phyloP scores from a whole-genome alignment of 2,888 invertebrate species.

The Nasonovia ribisnigri region DNA sequence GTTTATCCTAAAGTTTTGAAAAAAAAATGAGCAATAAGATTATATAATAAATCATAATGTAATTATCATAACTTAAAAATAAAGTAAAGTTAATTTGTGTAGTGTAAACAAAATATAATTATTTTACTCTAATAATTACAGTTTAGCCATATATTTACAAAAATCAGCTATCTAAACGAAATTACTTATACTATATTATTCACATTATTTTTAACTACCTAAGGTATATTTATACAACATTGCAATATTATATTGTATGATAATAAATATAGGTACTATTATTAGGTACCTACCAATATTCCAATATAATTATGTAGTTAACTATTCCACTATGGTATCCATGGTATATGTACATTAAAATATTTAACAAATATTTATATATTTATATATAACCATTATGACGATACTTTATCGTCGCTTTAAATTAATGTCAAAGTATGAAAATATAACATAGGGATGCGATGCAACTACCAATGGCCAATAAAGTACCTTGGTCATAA shows the following conservation, averaged over 20 bases:
- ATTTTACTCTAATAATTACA: background rate
- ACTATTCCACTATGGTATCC: background rate
- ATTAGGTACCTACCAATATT: background rate
- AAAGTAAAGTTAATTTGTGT: background rate
- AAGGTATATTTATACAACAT: too few species aligned
- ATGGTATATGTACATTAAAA: background rate
- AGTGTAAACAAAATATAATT: background rate
- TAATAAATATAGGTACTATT: background rate
- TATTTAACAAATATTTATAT: background rate
- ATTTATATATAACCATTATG: too few species aligned
- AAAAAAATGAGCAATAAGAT: background rate
- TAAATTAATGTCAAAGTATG: too few species aligned
- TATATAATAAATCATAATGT: background rate
- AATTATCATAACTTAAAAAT: conserved; percentile 17
- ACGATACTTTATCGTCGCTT: too few species aligned
- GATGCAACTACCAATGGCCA: too few species aligned
- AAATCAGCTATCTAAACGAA: background rate
- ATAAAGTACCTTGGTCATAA: too few species aligned
- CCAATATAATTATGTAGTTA: background rate
- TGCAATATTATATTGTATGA: background rate
- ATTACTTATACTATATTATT: background rate
- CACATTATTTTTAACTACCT: too few species aligned
- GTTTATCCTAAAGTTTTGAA: background rate
- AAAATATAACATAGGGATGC: too few species aligned
- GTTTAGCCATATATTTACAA: background rate